Evolutionary conservation across 2,113 vertebrate genomes (phyloP).

Genomic region (Lampris incognitus): DNA sequence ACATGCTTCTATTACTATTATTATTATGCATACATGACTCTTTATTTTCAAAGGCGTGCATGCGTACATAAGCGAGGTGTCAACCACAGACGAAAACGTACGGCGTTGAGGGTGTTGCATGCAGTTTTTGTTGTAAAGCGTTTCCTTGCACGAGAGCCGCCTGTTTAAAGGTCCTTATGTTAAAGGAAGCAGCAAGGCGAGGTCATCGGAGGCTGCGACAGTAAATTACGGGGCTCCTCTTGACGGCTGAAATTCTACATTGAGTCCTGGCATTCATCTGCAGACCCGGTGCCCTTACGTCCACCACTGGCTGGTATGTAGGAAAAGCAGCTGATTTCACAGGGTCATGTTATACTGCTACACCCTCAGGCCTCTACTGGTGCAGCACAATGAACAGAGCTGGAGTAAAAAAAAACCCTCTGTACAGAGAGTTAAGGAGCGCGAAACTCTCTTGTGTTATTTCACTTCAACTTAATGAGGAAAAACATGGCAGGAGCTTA

Average conservation of each 20-base stretch:
- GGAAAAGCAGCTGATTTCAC: conserved; percentile 74
- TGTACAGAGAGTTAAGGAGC: conserved; percentile 17
- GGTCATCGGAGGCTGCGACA: conserved; percentile 43
- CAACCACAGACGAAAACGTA: background rate
- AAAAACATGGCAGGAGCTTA: background rate
- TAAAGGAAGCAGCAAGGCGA: conserved; percentile 25
- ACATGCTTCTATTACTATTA: too few relatives aligned
- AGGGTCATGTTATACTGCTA: conserved; percentile 62
- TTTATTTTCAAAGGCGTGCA: background rate
- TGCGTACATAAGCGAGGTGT: background rate
- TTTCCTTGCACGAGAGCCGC: background rate
- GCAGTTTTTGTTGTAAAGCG: background rate
- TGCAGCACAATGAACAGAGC: conserved; percentile 69
- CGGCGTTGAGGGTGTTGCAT: background rate
- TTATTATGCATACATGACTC: too few relatives aligned
- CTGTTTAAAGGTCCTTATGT: conserved; percentile 26
- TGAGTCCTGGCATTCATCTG: conserved; percentile 34
- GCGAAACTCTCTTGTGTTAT: conserved; percentile 23
- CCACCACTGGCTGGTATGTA: conserved; percentile 53
- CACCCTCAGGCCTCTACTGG: conserved; percentile 57
- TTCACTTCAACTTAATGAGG: conserved; percentile 31
- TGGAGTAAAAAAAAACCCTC: conserved; percentile 49
- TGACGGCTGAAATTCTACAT: conserved; percentile 40
- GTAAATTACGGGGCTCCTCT: conserved; percentile 46
- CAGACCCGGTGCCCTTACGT: conserved; percentile 33